Percentiles rank a stretch among this genome's conserved stretches.
Conservation (phyloP, 2,113 vertebrate species). For the Tachycineta bicolor region DNA sequence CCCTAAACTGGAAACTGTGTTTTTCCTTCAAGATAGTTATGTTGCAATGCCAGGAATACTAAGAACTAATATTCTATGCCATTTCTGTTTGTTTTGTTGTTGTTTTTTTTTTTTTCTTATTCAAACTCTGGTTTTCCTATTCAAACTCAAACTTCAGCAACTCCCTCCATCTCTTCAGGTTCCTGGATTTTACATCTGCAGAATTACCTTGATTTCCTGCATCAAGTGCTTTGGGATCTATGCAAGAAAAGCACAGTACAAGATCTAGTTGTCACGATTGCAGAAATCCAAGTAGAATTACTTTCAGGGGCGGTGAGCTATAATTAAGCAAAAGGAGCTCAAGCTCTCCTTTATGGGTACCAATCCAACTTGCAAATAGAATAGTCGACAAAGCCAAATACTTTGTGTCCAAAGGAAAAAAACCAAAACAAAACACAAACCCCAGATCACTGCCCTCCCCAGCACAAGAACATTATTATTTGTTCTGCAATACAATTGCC, state of each 20-base stretch:
- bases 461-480: background rate
- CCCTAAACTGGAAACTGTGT: background rate
- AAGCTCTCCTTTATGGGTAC: background rate
- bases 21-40: background rate
- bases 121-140: background rate
- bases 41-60: background rate
- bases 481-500: background rate
- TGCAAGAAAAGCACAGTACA: background rate
- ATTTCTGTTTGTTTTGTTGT: too few species aligned
- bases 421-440: background rate
- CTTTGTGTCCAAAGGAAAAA: background rate
- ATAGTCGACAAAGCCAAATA: constrained; percentile 41
- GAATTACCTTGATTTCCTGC: background rate
- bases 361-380: constrained; percentile 22
- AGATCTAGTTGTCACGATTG: background rate
- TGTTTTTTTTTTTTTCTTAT: too few species aligned
- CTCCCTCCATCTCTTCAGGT: background rate
- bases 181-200: background rate
- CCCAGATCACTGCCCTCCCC: background rate
- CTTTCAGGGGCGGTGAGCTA: background rate
- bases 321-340: constrained; percentile 1
- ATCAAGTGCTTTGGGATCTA: background rate
- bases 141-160: background rate
- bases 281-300: background rate
- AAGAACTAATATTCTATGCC: background rate